phyloP scores from a whole-genome alignment of 2,888 invertebrate species.

The Tenthredo scrophulariae region DNA sequence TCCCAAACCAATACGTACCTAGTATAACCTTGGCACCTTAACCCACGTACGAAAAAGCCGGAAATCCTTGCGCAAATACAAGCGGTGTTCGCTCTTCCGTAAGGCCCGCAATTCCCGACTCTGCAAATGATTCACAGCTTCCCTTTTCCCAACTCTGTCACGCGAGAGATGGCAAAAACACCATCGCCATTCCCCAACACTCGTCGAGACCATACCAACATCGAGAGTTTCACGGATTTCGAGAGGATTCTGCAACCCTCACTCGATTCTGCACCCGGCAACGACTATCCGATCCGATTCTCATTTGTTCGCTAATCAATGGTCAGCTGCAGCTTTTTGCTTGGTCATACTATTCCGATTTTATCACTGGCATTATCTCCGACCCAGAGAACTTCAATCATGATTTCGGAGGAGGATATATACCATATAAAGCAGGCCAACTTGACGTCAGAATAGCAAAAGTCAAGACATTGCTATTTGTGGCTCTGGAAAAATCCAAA shows the following conservation, averaged over 20 bases:
- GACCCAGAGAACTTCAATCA: not conserved
- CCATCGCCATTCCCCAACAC: not conserved
- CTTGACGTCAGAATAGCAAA: not conserved
- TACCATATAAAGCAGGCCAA: not conserved
- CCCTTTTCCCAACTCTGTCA: conserved; percentile 42
- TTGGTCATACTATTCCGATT: not conserved
- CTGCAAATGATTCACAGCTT: conserved; percentile 51
- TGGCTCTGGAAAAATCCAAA: not conserved
- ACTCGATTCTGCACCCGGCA: conserved; percentile 25
- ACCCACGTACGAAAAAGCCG: conserved; percentile 30
- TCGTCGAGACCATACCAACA: conserved; percentile 8
- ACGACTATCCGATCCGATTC: conserved; percentile 35
- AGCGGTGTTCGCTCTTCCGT: conserved; percentile 41
- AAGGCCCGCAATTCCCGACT: conserved; percentile 42
- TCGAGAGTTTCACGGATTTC: conserved; percentile 8
- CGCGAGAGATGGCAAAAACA: conserved; percentile 47
- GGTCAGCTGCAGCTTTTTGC: conserved; percentile 39
- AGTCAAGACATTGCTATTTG: not conserved
- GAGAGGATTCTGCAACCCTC: not conserved
- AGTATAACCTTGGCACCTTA: conserved; percentile 3
- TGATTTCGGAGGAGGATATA: not conserved
- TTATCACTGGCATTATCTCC: conserved; percentile 8
- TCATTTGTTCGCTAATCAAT: conserved; percentile 41
- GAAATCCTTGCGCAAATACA: conserved; percentile 39
- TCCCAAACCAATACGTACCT: conserved; percentile 3